Evolutionary conservation across 2,113 vertebrate species (phyloP).

Genomic region (Caloenas nicobarica): DNA sequence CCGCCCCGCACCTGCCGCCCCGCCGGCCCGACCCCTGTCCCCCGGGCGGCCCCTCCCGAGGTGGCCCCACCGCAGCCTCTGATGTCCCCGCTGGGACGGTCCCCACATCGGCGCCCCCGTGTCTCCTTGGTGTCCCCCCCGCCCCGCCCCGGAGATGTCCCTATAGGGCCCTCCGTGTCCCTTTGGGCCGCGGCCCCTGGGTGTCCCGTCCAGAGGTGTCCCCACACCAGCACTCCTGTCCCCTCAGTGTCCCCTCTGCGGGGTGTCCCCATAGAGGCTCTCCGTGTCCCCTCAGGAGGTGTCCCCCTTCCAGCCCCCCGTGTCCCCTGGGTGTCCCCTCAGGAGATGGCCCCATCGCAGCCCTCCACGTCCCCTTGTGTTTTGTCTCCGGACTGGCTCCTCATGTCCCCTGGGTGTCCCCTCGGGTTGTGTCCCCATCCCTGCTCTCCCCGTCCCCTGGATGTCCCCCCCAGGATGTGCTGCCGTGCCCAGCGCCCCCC

Average conservation of each 20-base stretch:
- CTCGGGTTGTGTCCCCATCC: neutral
- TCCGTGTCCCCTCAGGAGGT: neutral
- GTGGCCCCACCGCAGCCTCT: too few species aligned
- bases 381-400: too few species aligned
- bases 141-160: too few species aligned
- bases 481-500: neutral
- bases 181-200: too few species aligned
- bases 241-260: neutral
- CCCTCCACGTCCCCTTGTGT: neutral
- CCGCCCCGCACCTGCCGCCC: too few species aligned
- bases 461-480: neutral
- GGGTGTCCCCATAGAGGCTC: neutral
- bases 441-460: neutral
- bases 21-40: too few species aligned
- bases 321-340: neutral
- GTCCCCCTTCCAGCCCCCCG: neutral
- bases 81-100: neutral
- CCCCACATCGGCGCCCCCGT: neutral
- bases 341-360: neutral
- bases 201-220: neutral
- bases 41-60: too few species aligned
- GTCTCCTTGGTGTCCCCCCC: neutral
- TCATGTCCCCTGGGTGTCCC: neutral
- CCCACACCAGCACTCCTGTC: neutral
- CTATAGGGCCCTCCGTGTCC: neutral